A percentile compares a stretch with the other conserved stretches of the same genome.
Conservation (phyloP, 2,888 invertebrate species). For the Netelia inedita region DNA sequence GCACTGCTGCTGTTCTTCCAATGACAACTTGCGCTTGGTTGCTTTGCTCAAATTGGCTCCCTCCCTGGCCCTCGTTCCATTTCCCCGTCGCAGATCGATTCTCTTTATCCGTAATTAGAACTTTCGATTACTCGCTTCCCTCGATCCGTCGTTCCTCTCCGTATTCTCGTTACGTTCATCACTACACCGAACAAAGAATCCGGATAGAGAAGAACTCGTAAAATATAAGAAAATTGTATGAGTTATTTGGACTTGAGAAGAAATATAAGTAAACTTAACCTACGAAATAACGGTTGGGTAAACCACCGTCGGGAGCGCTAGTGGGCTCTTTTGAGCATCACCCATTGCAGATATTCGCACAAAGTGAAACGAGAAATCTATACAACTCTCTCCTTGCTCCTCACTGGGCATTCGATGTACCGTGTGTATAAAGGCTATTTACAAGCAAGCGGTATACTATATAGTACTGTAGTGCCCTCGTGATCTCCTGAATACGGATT, state of each 20-base stretch:
- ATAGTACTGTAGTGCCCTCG: constrained; percentile 25
- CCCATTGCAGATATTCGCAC: not conserved
- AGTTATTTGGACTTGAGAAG: too few relatives aligned
- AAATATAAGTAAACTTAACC: too few relatives aligned
- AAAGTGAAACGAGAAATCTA: constrained; percentile 6
- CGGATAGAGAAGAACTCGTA: not conserved
- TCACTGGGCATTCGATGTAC: constrained; percentile 31
- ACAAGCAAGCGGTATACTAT: constrained; percentile 1
- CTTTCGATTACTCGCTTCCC: constrained; percentile 52
- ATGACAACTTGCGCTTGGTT: constrained; percentile 51
- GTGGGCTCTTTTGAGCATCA: too few relatives aligned
- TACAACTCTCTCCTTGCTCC: not conserved
- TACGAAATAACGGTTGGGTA: too few relatives aligned
- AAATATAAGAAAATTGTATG: constrained; percentile 5
- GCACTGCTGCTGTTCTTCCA: constrained; percentile 10
- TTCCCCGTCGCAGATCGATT: constrained; percentile 26
- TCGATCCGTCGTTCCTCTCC: not conserved
- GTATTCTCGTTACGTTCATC: not conserved
- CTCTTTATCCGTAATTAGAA: constrained; percentile 65
- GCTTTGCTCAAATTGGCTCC: constrained; percentile 20
- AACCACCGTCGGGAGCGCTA: too few relatives aligned
- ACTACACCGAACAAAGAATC: not conserved
- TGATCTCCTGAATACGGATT: constrained; percentile 53
- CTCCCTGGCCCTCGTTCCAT: constrained; percentile 22
- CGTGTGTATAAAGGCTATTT: constrained; percentile 27